Percentiles rank a stretch among this genome's conserved stretches.
These are phyloP conservation scores for Pseudois nayaur DNA, from an alignment of 2,113 vertebrate species.

Conservation along the genomic window DNA sequence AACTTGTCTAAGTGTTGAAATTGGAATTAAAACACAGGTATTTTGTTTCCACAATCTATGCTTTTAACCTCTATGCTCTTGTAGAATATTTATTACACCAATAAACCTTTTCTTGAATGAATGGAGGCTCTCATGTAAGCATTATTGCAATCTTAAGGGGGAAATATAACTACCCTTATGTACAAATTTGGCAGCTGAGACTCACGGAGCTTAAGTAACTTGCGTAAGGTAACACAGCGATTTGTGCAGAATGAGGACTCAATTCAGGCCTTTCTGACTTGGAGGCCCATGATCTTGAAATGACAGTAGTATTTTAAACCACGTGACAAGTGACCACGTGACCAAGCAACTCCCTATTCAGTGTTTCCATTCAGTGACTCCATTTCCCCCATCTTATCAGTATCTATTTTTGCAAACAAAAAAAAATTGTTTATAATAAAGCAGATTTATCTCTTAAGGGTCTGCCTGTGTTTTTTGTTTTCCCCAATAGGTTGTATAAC, in stretches of 20 bases:
- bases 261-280: neutral
- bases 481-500: neutral
- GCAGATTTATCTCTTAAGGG: neutral
- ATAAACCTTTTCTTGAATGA: neutral
- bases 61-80: neutral
- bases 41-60: neutral
- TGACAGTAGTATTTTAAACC: neutral
- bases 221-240: neutral
- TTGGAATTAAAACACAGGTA: neutral
- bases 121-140: neutral
- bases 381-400: neutral
- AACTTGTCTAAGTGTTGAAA: neutral
- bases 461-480: neutral
- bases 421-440: neutral
- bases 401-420: neutral
- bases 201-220: neutral
- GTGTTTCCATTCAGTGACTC: neutral
- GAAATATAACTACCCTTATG: neutral
- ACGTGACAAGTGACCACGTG: accelerated
- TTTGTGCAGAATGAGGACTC: neutral
- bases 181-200: neutral
- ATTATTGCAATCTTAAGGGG: neutral
- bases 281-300: neutral
- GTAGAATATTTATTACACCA: neutral
- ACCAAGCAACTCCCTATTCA: neutral